Conservation (phyloP, 2,797 vertebrate species). For the Sebastes reedi region DNA sequence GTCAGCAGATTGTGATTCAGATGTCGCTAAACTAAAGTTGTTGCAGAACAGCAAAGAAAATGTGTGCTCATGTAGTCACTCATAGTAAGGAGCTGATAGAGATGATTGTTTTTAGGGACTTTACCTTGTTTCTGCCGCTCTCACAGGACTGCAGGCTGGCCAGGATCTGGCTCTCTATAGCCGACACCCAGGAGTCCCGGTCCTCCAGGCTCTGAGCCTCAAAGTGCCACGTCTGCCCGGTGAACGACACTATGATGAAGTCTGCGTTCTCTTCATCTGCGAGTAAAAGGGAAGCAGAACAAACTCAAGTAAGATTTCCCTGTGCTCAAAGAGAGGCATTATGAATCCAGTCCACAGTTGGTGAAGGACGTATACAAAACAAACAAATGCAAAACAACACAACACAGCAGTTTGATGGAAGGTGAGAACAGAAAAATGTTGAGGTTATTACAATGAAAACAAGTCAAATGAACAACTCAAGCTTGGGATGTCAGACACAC, state of each 20-base stretch:
- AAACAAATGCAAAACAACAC: not conserved
- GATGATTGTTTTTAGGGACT: not conserved
- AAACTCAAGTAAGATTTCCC: not conserved
- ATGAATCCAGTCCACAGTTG: not conserved
- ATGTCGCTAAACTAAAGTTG: not conserved
- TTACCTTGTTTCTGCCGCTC: slow-evolving; percentile 90
- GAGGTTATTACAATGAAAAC: slow-evolving; percentile 2
- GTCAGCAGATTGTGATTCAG: not conserved
- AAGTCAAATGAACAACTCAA: slow-evolving; percentile 2
- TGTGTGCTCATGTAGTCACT: not conserved
- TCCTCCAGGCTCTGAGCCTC: slow-evolving; percentile 94
- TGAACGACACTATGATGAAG: slow-evolving; percentile 95
- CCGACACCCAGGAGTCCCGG: slow-evolving; percentile 93
- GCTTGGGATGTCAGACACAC: slow-evolving; percentile 16
- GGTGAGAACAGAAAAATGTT: not conserved
- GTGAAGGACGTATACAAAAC: not conserved
- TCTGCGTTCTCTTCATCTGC: slow-evolving; percentile 94
- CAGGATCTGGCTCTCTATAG: slow-evolving; percentile 97
- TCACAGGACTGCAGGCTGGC: slow-evolving; percentile 96
- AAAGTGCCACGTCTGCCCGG: slow-evolving; percentile 97
- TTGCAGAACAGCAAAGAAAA: not conserved
- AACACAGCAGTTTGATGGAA: slow-evolving; percentile 14
- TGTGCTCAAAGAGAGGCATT: accelerated
- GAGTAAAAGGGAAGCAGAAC: not conserved
- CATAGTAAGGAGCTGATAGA: not conserved